A percentile compares a stretch with the other conserved stretches of the same genome.
These are phyloP conservation scores for Ammospiza nelsoni DNA, from an alignment of 2,113 vertebrate genomes.

Conservation along the genomic window DNA sequence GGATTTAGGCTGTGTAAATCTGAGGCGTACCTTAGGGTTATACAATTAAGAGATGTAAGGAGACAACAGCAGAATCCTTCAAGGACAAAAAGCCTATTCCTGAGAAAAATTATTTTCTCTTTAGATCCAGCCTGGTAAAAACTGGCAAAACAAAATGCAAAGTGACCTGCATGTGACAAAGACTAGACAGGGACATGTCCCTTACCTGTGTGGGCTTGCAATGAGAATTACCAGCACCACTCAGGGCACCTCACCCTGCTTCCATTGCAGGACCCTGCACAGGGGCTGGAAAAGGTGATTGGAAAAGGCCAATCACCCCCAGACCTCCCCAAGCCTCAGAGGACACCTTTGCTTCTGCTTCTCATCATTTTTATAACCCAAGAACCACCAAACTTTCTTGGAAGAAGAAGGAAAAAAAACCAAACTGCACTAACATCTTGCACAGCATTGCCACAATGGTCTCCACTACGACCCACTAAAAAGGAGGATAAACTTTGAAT, in stretches of 20 bases:
- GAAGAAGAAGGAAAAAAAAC: neutral
- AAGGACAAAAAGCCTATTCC: conserved; percentile 55
- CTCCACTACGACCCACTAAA: conserved; percentile 31
- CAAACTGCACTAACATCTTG: neutral
- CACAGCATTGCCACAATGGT: neutral
- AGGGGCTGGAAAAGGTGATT: too few species aligned
- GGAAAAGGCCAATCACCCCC: neutral
- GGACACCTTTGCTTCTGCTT: neutral
- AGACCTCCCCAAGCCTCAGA: neutral
- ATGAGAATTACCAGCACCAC: accelerated
- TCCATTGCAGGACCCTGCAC: neutral
- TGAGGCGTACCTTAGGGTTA: conserved; percentile 43
- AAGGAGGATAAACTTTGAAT: conserved; percentile 48
- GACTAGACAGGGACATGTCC: neutral
- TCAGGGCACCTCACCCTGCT: neutral
- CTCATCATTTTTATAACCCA: neutral
- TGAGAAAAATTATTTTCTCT: conserved; percentile 14
- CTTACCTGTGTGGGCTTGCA: neutral
- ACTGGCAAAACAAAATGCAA: neutral
- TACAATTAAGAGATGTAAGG: conserved; percentile 38
- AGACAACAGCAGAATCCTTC: conserved; percentile 19
- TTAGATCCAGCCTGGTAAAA: conserved; percentile 11
- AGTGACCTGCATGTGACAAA: neutral
- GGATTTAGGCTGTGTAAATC: conserved; percentile 58
- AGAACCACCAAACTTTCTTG: neutral